Evolutionary conservation across 2,888 invertebrate species (phyloP).

Genomic region (Rhabditophanes sp.): DNA sequence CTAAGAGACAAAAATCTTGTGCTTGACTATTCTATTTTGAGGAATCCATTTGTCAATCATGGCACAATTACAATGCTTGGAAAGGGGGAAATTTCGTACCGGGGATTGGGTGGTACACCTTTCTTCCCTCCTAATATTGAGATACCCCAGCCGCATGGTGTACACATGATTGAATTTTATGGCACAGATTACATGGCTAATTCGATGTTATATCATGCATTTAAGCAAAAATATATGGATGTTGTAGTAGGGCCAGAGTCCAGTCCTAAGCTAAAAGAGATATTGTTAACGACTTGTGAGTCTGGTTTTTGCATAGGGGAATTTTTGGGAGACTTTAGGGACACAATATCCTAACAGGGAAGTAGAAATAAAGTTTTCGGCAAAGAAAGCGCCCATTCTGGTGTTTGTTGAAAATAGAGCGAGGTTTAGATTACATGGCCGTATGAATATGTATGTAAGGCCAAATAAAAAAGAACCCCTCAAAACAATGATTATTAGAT

Average conservation of each 20-base stretch:
- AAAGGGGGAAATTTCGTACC: slow-evolving; percentile 36
- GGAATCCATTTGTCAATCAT: slow-evolving; percentile 31
- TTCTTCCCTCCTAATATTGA: slow-evolving; percentile 36
- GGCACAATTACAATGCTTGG: slow-evolving; percentile 39
- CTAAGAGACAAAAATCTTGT: slow-evolving; percentile 28
- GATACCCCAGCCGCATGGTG: slow-evolving; percentile 38
- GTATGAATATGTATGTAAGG: slow-evolving; percentile 36
- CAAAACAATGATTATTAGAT: slow-evolving; percentile 7
- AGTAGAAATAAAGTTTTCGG: slow-evolving; percentile 20
- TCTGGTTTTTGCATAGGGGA: slow-evolving; percentile 40
- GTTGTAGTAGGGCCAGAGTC: slow-evolving; percentile 27
- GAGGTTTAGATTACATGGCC: slow-evolving; percentile 37
- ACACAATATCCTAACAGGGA: slow-evolving; percentile 36
- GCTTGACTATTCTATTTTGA: slow-evolving; percentile 32
- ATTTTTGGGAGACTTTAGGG: slow-evolving; percentile 35
- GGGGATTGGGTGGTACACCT: slow-evolving; percentile 39
- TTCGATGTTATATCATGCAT: slow-evolving; percentile 42
- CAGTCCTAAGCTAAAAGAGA: slow-evolving; percentile 20
- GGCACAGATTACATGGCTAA: slow-evolving; percentile 41
- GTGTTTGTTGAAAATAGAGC: slow-evolving; percentile 38
- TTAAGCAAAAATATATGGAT: slow-evolving; percentile 33
- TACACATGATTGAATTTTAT: slow-evolving; percentile 42
- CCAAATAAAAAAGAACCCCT: slow-evolving; percentile 8
- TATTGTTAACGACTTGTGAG: slow-evolving; percentile 35
- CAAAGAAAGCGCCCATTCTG: slow-evolving; percentile 30